Percentiles rank a stretch among this genome's conserved stretches.
Evolutionary conservation across 2,888 invertebrate genomes (phyloP).

Genomic region (Leptopilina myrica): DNA sequence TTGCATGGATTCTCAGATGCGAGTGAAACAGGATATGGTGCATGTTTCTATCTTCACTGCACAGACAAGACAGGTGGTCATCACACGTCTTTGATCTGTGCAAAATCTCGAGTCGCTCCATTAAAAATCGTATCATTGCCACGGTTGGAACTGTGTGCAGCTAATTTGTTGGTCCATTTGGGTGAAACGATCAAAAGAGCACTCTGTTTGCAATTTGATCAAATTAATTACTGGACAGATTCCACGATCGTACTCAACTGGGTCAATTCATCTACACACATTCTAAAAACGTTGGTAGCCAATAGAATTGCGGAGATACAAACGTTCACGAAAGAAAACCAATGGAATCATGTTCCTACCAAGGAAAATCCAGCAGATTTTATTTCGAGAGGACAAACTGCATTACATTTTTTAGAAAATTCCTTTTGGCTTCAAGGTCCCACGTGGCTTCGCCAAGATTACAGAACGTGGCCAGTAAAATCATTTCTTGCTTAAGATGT

Average conservation of each 20-base stretch:
- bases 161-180: background rate
- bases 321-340: too few species aligned
- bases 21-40: too few species aligned
- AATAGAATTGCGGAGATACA: too few species aligned
- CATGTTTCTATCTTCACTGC: background rate
- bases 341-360: too few species aligned
- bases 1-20: too few species aligned
- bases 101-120: background rate
- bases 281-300: background rate
- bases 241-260: background rate
- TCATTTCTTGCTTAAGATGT: too few species aligned
- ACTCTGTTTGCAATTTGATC: background rate
- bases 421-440: background rate
- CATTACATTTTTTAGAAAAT: too few species aligned
- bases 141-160: background rate
- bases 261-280: background rate
- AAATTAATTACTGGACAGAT: slow-evolving; percentile 16
- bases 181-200: background rate
- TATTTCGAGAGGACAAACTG: too few species aligned
- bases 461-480: too few species aligned
- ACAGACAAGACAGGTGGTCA: background rate
- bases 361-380: too few species aligned
- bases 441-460: too few species aligned
- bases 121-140: background rate
- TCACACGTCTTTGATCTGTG: background rate